Percentiles rank a stretch among this genome's conserved stretches.
Evolutionary conservation across 2,888 invertebrate genomes (phyloP).

Genomic region (Myathropa florea): DNA sequence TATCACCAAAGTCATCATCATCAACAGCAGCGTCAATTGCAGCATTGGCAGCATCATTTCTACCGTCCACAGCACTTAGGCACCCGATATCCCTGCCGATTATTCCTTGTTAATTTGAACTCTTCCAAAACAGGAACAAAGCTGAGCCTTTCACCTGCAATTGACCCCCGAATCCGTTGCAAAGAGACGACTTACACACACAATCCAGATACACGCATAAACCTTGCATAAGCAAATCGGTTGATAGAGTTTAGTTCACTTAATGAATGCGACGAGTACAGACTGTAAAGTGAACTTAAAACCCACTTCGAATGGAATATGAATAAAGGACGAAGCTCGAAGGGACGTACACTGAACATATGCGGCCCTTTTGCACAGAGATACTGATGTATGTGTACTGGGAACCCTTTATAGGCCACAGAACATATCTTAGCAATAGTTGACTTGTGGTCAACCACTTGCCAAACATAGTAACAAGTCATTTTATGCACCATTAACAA

Average conservation of each 20-base stretch:
- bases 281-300: slow-evolving; percentile 48
- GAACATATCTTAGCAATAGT: slow-evolving; percentile 69
- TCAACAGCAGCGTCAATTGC: neutral
- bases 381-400: neutral
- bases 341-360: slow-evolving; percentile 13
- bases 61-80: slow-evolving; percentile 22
- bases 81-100: slow-evolving; percentile 50
- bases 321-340: slow-evolving; percentile 39
- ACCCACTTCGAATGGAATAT: slow-evolving; percentile 58
- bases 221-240: neutral
- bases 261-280: slow-evolving; percentile 53
- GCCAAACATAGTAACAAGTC: slow-evolving; percentile 73
- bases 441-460: slow-evolving; percentile 72
- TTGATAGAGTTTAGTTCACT: neutral
- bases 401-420: slow-evolving; percentile 72
- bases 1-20: slow-evolving; percentile 43
- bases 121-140: slow-evolving; percentile 44
- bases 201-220: neutral
- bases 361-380: neutral
- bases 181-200: neutral
- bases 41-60: slow-evolving; percentile 16
- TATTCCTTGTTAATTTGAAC: slow-evolving; percentile 68
- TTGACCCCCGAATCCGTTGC: slow-evolving; percentile 29
- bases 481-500: slow-evolving; percentile 73
- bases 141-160: slow-evolving; percentile 46